phyloP scores from a whole-genome alignment of 2,797 vertebrate species.

The Pangasius djambal region DNA sequence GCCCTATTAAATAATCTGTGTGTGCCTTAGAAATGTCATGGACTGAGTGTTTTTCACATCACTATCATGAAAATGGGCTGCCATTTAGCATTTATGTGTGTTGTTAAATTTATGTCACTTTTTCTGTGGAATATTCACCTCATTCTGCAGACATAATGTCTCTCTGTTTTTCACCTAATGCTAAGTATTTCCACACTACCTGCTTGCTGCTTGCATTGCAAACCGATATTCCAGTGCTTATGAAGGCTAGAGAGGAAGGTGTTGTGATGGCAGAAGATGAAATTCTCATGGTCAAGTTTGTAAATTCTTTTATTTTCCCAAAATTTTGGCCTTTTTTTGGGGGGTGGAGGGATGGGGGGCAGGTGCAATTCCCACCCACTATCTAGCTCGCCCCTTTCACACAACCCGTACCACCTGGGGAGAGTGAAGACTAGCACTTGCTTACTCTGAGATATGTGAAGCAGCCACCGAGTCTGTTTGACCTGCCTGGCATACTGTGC shows the following conservation, averaged over 20 bases:
- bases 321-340: not conserved
- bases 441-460: not conserved
- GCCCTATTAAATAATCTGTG: not conserved
- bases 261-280: not conserved
- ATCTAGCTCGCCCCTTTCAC: not conserved
- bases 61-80: not conserved
- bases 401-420: not conserved
- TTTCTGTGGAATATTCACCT: not conserved
- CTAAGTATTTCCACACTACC: conserved; percentile 11
- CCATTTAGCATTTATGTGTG: not conserved
- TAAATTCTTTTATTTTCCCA: not conserved
- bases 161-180: not conserved
- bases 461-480: not conserved
- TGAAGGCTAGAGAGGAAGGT: not conserved
- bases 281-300: not conserved
- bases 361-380: not conserved
- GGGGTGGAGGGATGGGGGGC: too few relatives aligned
- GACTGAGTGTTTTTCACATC: not conserved
- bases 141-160: not conserved
- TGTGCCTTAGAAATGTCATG: conserved; percentile 6
- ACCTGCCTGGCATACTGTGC: not conserved
- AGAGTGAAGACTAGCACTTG: not conserved
- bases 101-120: conserved; percentile 11
- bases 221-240: conserved; percentile 6
- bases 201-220: not conserved